Percentiles rank a stretch among this genome's conserved stretches.
phyloP scores from a whole-genome alignment of 2,888 invertebrate species.

The Erynnis tages region DNA sequence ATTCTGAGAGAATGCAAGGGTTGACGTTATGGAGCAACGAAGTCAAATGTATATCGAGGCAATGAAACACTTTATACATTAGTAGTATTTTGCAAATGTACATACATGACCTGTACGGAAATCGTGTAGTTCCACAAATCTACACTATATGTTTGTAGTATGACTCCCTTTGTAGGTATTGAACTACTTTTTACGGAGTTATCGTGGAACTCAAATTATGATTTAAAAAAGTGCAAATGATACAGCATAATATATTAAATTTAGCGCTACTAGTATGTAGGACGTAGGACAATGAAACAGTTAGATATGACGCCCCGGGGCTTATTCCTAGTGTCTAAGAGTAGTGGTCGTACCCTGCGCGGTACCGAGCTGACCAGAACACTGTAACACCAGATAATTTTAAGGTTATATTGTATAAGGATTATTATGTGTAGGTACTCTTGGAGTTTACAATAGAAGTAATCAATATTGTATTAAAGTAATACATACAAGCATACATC shows the following conservation, averaged over 20 bases:
- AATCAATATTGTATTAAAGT: conserved; percentile 41
- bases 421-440: conserved; percentile 46
- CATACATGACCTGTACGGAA: conserved; percentile 22
- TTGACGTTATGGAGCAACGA: conserved; percentile 36
- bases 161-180: conserved; percentile 58
- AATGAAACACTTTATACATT: conserved; percentile 38
- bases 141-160: conserved; percentile 52
- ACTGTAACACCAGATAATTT: conserved; percentile 67
- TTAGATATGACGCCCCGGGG: conserved; percentile 51
- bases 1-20: conserved; percentile 59
- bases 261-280: conserved; percentile 69
- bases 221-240: conserved; percentile 52
- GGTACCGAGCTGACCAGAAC: conserved; percentile 55
- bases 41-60: conserved; percentile 43
- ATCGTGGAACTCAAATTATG: conserved; percentile 45
- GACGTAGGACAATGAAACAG: conserved; percentile 56
- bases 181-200: conserved; percentile 64
- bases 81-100: conserved; percentile 30
- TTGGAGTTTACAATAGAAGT: conserved; percentile 50
- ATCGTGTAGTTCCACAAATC: conserved; percentile 46
- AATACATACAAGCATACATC: conserved; percentile 60
- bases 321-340: conserved; percentile 46
- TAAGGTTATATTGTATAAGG: conserved; percentile 48
- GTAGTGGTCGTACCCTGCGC: conserved; percentile 45
- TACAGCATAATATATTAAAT: conserved; percentile 68